These are phyloP conservation scores for Drosophila nr. perissopoda DNA, from an alignment of 2,888 invertebrate genomes.

Conservation along the genomic window DNA sequence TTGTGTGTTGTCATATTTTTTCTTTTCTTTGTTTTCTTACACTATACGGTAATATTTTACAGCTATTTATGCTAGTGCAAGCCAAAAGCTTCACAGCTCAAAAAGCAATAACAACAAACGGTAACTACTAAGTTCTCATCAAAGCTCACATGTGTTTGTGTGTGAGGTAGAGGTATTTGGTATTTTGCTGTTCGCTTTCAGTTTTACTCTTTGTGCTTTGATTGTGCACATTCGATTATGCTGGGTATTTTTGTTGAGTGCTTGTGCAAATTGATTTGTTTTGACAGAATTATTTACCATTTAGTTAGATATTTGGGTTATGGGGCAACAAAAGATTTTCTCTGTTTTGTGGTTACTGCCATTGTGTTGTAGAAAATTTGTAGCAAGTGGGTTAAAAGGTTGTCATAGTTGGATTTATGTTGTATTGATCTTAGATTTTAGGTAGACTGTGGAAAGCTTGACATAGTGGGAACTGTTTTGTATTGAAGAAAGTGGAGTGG, in stretches of 20 bases:
- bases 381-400: neutral
- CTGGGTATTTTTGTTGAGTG: conserved; percentile 1
- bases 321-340: neutral
- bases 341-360: neutral
- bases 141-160: neutral
- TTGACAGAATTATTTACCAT: conserved; percentile 12
- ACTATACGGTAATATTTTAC: conserved; percentile 37
- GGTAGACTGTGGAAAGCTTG: neutral
- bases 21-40: conserved; percentile 10
- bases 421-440: neutral
- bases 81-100: conserved; percentile 25
- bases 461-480: neutral
- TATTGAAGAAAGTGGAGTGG: neutral
- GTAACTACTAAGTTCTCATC: conserved; percentile 15
- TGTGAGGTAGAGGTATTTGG: neutral
- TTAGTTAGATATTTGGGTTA: conserved; percentile 9
- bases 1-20: conserved; percentile 25
- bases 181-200: conserved; percentile 9
- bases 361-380: neutral
- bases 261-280: conserved; percentile 14
- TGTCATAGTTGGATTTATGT: neutral
- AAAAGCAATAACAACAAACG: conserved; percentile 13
- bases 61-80: conserved; percentile 48
- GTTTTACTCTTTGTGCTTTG: neutral
- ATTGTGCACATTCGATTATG: conserved; percentile 10